These are phyloP conservation scores for Prunella strophiata DNA, from an alignment of 2,797 vertebrate species.

Conservation along the genomic window DNA sequence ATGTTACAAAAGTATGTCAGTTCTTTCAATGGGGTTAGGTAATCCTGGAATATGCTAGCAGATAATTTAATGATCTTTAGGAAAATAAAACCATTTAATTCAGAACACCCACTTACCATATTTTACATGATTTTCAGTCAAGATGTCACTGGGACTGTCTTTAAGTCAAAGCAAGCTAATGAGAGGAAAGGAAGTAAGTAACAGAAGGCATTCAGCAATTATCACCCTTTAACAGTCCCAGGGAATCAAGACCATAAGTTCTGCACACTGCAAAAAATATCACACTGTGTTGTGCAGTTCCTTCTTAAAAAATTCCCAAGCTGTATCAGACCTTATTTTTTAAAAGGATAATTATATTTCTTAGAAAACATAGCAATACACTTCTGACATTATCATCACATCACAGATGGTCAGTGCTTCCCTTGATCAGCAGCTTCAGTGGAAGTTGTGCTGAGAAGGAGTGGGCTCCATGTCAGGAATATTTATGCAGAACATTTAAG, in stretches of 20 bases:
- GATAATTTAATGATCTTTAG: background rate
- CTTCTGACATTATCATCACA: background rate
- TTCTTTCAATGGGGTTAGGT: background rate
- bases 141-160: background rate
- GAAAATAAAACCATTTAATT: slow-evolving; percentile 13
- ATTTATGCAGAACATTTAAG: background rate
- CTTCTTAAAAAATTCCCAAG: background rate
- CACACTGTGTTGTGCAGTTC: background rate
- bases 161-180: slow-evolving; percentile 12
- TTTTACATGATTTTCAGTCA: background rate
- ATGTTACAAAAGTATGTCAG: background rate
- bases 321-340: background rate
- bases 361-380: background rate
- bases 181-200: background rate
- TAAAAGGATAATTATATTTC: background rate
- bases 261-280: background rate
- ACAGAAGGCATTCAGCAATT: background rate
- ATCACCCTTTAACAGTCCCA: background rate
- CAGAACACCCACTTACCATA: background rate
- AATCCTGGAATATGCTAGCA: background rate
- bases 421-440: background rate
- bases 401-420: background rate
- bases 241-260: background rate
- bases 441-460: background rate
- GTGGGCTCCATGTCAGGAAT: background rate